phyloP scores from a whole-genome alignment of 2,113 vertebrate species.

The Tetrao urogallus region DNA sequence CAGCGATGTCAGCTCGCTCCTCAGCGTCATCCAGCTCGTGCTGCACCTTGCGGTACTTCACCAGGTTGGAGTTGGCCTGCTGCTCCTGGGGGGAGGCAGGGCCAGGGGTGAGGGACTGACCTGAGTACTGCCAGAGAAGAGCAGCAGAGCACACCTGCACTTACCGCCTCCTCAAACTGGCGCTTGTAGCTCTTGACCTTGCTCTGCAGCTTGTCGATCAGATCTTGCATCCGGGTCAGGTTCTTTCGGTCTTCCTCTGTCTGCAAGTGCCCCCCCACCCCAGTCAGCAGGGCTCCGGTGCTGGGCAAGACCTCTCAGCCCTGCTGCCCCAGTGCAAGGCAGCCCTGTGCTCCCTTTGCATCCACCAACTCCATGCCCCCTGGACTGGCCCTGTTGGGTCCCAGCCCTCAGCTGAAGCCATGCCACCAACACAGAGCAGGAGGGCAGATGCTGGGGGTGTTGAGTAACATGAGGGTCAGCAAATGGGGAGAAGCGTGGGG shows the following conservation, averaged over 20 bases:
- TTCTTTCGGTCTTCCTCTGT: conserved; percentile 93
- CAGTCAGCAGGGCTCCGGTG: not conserved
- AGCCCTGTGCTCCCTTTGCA: not conserved
- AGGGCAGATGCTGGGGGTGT: accelerated
- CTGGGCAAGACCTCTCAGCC: not conserved
- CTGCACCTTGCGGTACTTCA: conserved; percentile 89
- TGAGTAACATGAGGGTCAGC: not conserved
- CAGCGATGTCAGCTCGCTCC: conserved; percentile 89
- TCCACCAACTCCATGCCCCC: accelerated
- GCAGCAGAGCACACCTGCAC: not conserved
- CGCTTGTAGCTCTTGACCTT: conserved; percentile 97
- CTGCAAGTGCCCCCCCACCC: conserved; percentile 57
- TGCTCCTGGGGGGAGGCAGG: conserved; percentile 81
- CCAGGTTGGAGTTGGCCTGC: conserved; percentile 85
- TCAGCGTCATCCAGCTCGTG: conserved; percentile 90
- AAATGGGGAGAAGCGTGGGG: accelerated
- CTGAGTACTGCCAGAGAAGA: not conserved
- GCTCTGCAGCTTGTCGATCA: conserved; percentile 91
- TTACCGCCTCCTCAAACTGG: conserved; percentile 90
- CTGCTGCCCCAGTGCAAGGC: not conserved
- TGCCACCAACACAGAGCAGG: not conserved
- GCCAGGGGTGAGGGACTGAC: not conserved
- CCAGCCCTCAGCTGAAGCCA: not conserved
- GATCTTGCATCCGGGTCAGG: conserved; percentile 91
- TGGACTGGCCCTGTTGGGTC: too few relatives aligned